These are phyloP conservation scores for Zosterops hypoxanthus DNA, from an alignment of 2,113 vertebrate genomes.

Conservation along the genomic window DNA sequence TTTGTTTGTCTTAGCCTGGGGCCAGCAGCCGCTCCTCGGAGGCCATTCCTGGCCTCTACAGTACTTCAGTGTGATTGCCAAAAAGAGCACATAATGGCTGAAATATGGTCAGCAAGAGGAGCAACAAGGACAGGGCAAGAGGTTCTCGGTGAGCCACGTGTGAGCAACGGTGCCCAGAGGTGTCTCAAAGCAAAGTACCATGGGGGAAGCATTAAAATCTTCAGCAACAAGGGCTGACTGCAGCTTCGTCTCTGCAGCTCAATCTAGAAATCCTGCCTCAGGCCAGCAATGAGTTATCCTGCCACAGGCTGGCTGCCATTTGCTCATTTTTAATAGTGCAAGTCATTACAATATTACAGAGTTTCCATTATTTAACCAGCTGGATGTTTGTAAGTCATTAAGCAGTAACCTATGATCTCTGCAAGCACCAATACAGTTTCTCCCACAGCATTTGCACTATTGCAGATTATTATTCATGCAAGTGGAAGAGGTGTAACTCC, in stretches of 20 bases:
- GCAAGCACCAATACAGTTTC: background rate
- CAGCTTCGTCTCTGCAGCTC: background rate
- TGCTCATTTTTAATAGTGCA: slow-evolving; percentile 58
- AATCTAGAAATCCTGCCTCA: background rate
- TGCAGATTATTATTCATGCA: background rate
- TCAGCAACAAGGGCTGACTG: background rate
- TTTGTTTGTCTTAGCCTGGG: slow-evolving; percentile 59
- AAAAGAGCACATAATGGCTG: background rate
- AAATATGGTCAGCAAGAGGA: slow-evolving; percentile 21
- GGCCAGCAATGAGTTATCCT: slow-evolving; percentile 13
- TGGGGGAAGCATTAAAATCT: background rate
- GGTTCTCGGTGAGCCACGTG: background rate
- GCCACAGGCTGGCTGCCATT: slow-evolving; percentile 51
- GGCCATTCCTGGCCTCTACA: background rate
- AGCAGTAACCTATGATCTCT: background rate
- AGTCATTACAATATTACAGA: slow-evolving; percentile 20
- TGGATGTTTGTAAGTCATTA: background rate
- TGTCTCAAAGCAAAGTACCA: background rate
- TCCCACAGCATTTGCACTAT: background rate
- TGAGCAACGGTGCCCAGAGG: background rate
- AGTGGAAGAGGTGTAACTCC: background rate
- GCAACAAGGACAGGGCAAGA: slow-evolving; percentile 37
- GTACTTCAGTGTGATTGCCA: background rate
- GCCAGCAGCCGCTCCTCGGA: slow-evolving; percentile 45
- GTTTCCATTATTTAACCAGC: slow-evolving; percentile 65